Conservation (phyloP, 1,140 invertebrate genomes). For the Calliopsis andreniformis region DNA sequence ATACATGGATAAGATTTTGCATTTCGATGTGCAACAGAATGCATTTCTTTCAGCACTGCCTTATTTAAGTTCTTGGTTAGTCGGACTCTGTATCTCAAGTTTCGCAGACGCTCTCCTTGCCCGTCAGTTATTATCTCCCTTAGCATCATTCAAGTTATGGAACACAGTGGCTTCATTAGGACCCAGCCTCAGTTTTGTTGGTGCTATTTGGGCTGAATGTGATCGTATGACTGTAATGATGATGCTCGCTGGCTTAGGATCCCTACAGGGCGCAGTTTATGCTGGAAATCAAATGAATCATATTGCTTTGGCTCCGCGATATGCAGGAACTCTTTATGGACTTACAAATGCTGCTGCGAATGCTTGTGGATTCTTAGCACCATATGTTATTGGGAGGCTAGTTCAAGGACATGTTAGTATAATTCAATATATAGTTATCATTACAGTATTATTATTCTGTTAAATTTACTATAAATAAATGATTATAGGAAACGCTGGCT, state of each 20-base stretch:
- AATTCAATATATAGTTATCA: background rate
- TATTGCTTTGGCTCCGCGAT: conserved; percentile 91
- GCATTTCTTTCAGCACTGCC: conserved; percentile 77
- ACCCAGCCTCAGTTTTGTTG: conserved; percentile 88
- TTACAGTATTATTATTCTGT: conserved; percentile 26
- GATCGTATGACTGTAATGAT: conserved; percentile 86
- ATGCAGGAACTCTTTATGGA: conserved; percentile 93
- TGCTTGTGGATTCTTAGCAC: conserved; percentile 92
- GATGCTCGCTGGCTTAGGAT: conserved; percentile 87
- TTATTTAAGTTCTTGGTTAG: conserved; percentile 84
- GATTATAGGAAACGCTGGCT: conserved; percentile 88
- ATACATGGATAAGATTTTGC: conserved; percentile 95
- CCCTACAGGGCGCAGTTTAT: conserved; percentile 88
- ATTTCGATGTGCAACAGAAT: conserved; percentile 89
- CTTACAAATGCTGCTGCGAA: conserved; percentile 94
- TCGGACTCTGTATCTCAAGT: conserved; percentile 86
- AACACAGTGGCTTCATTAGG: conserved; percentile 88
- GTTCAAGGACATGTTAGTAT: conserved; percentile 86
- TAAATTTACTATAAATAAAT: conserved; percentile 1
- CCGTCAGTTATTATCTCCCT: conserved; percentile 83
- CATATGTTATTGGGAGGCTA: conserved; percentile 88
- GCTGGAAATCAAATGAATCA: conserved; percentile 94
- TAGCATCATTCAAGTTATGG: conserved; percentile 89
- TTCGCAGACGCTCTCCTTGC: conserved; percentile 87
- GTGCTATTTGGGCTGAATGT: conserved; percentile 89